These are phyloP conservation scores for Xiphorhynchus elegans DNA, from an alignment of 2,113 vertebrate genomes.

Conservation along the genomic window DNA sequence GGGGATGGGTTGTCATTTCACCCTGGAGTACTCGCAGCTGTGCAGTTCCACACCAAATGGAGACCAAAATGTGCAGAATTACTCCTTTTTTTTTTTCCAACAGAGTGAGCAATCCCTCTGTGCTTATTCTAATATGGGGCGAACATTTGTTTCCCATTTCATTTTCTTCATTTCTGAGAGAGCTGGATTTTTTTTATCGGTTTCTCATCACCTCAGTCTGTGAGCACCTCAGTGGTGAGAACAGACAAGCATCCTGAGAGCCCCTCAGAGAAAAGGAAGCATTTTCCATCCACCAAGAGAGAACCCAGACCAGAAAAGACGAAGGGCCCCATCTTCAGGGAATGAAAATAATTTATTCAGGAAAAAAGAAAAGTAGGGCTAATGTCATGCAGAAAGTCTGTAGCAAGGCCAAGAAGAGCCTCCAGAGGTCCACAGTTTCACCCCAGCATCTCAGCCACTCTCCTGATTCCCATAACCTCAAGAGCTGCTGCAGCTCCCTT, in stretches of 20 bases:
- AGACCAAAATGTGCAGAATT: conserved; percentile 36
- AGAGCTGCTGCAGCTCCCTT: background rate
- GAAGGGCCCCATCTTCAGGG: background rate
- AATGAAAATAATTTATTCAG: background rate
- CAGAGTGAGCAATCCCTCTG: background rate
- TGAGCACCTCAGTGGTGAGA: background rate
- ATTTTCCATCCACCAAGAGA: background rate
- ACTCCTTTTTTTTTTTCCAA: background rate
- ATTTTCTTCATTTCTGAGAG: background rate
- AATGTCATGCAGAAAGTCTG: background rate
- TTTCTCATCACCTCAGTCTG: conserved; percentile 4
- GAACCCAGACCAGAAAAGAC: background rate
- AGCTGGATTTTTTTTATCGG: background rate
- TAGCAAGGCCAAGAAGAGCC: background rate
- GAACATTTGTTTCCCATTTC: conserved; percentile 55
- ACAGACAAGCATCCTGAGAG: background rate
- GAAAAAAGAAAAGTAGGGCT: background rate
- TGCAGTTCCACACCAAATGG: conserved; percentile 31
- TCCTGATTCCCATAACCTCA: background rate
- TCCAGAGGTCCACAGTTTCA: background rate
- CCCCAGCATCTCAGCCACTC: background rate
- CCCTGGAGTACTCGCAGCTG: conserved; percentile 47
- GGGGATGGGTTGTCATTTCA: conserved; percentile 62
- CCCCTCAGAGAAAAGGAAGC: background rate
- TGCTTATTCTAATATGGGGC: background rate